Conservation (phyloP, 2,888 invertebrate species). For the Caenorhabditis doughertyi region DNA sequence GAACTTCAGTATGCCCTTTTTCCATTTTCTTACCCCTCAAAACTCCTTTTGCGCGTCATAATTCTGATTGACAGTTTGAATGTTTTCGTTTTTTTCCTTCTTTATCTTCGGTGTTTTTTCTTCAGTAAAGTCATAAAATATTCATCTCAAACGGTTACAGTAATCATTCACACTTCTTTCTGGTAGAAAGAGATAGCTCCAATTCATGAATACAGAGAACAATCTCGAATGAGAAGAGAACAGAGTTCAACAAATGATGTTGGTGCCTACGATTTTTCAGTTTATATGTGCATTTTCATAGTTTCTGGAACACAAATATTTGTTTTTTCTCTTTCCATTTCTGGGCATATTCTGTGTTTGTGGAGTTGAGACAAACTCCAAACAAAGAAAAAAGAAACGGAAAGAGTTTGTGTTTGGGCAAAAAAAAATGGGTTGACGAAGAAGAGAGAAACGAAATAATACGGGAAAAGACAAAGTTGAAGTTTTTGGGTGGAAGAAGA, state of each 20-base stretch:
- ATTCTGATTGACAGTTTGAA: constrained; percentile 36
- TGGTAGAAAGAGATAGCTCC: background rate
- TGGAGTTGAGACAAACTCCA: constrained; percentile 27
- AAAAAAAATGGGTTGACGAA: background rate
- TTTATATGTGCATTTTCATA: constrained; percentile 2
- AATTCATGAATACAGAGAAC: background rate
- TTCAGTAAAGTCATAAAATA: background rate
- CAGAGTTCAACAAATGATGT: background rate
- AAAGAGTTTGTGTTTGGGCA: constrained; percentile 5
- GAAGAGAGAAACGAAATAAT: background rate
- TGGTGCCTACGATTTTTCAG: background rate
- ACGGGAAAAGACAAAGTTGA: background rate
- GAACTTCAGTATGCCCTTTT: background rate
- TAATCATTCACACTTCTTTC: background rate
- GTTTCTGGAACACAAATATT: constrained; percentile 28
- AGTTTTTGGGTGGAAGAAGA: background rate
- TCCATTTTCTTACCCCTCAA: constrained; percentile 12
- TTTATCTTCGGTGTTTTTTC: background rate
- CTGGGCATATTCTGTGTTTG: constrained; percentile 16
- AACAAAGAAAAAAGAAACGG: constrained; percentile 6
- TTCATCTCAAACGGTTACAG: background rate
- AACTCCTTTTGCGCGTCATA: constrained; percentile 12
- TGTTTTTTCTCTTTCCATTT: constrained; percentile 17
- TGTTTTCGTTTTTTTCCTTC: background rate
- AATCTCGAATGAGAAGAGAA: background rate